These are phyloP conservation scores for Nothobranchius furzeri DNA, from an alignment of 2,113 vertebrate genomes.

Conservation along the genomic window DNA sequence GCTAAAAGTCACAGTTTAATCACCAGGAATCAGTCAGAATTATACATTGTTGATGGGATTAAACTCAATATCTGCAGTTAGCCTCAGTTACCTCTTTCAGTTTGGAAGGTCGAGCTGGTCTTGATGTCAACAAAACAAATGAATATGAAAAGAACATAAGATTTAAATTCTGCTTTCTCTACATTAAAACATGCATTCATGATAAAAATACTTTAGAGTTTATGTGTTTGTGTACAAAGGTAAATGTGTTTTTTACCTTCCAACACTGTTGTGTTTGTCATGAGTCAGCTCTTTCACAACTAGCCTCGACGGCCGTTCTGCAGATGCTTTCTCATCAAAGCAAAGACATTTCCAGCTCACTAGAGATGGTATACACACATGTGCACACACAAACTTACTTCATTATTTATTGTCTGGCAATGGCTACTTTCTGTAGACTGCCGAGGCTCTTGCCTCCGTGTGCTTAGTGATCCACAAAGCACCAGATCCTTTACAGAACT, in stretches of 20 bases:
- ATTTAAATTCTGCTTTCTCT: constrained; percentile 4
- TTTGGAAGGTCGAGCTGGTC: constrained; percentile 29
- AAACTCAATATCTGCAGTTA: constrained; percentile 28
- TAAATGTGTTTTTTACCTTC: constrained; percentile 6
- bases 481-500: too few relatives aligned
- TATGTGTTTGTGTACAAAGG: constrained; percentile 1
- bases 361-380: background rate
- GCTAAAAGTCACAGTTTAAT: constrained; percentile 10
- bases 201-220: background rate
- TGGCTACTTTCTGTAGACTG: too few relatives aligned
- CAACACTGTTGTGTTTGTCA: constrained; percentile 31
- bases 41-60: constrained; percentile 32
- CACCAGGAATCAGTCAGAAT: constrained; percentile 31
- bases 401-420: background rate
- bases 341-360: constrained; percentile 8
- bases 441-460: too few relatives aligned
- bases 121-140: constrained; percentile 14
- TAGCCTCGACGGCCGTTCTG: constrained; percentile 32
- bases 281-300: constrained; percentile 41
- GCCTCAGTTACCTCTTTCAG: constrained; percentile 17
- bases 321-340: constrained; percentile 39
- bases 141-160: background rate
- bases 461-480: too few relatives aligned
- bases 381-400: background rate
- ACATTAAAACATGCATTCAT: background rate